These are phyloP conservation scores for Brienomyrus longianalis DNA, from an alignment of 2,113 vertebrate genomes.

Conservation along the genomic window DNA sequence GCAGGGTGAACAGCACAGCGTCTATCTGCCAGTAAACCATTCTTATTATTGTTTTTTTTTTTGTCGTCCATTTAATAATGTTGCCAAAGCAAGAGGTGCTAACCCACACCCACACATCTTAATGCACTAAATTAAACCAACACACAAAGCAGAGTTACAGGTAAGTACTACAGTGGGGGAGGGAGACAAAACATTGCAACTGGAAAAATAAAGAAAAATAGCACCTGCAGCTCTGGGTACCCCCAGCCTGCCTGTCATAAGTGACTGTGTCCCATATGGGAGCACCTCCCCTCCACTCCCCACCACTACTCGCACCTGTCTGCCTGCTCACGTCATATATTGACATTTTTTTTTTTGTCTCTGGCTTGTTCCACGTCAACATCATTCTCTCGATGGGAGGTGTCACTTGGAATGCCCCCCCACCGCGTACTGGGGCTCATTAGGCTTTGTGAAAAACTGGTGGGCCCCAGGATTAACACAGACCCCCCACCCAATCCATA, in stretches of 20 bases:
- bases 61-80: neutral
- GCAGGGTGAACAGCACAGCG: neutral
- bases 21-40: neutral
- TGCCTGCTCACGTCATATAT: neutral
- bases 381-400: neutral
- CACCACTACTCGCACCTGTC: neutral
- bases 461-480: slow-evolving; percentile 22
- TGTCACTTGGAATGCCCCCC: neutral
- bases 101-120: neutral
- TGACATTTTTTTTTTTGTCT: neutral
- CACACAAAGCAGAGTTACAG: neutral
- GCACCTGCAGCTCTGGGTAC: neutral
- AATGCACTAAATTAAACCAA: neutral
- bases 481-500: slow-evolving; percentile 34
- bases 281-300: neutral
- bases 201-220: neutral
- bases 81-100: neutral
- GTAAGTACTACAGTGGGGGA: neutral
- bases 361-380: neutral
- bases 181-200: neutral
- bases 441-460: neutral
- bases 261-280: neutral
- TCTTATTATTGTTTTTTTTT: neutral
- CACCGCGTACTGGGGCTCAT: neutral
- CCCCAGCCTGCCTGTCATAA: neutral